Conservation (phyloP, 2,888 invertebrate species). For the Sylvicola cinctus region DNA sequence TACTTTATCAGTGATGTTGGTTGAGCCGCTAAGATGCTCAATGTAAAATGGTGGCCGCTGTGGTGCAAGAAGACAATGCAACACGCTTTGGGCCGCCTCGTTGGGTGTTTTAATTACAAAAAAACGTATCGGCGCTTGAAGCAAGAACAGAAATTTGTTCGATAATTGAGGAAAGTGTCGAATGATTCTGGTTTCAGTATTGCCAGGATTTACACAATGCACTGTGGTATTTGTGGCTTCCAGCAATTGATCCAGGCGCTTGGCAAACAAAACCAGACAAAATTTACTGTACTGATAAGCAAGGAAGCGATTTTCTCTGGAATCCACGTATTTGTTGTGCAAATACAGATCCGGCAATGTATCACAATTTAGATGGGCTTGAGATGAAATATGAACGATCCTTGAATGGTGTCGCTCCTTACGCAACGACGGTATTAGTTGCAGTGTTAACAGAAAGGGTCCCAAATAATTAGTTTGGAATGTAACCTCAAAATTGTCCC, state of each 20-base stretch:
- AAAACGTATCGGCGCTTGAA: constrained; percentile 22
- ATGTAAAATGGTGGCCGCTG: constrained; percentile 8
- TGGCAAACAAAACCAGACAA: constrained; percentile 7
- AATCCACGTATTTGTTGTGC: constrained; percentile 7
- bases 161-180: constrained; percentile 20
- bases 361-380: constrained; percentile 16
- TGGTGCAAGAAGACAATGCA: constrained; percentile 23
- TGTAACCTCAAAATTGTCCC: constrained; percentile 30
- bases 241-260: constrained; percentile 6
- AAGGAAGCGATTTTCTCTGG: constrained; percentile 3
- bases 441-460: constrained; percentile 26
- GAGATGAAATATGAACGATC: constrained; percentile 28
- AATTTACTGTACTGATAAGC: constrained; percentile 9
- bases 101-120: constrained; percentile 20
- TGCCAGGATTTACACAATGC: constrained; percentile 26
- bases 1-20: constrained; percentile 1
- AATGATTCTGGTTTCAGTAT: constrained; percentile 24
- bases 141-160: constrained; percentile 17
- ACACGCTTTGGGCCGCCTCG: constrained; percentile 24
- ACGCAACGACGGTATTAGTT: constrained; percentile 23
- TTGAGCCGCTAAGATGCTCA: constrained; percentile 3
- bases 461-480: constrained; percentile 34
- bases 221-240: constrained; percentile 20
- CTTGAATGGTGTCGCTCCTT: constrained; percentile 19
- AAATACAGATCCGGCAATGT: constrained; percentile 7